Evolutionary conservation across 2,888 invertebrate genomes (phyloP).

Genomic region (Cerastis rubricosa): DNA sequence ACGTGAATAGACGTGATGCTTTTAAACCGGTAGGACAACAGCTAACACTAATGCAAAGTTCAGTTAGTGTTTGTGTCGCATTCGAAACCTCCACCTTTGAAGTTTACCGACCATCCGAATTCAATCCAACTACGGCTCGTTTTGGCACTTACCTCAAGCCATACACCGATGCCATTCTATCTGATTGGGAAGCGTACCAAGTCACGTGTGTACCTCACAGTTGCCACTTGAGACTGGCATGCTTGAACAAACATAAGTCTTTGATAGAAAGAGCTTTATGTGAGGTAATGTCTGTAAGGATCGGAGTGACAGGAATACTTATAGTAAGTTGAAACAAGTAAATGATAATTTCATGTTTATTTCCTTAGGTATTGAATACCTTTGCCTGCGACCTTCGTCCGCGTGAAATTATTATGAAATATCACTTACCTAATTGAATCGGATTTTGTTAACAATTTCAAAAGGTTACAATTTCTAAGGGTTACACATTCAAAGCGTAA

Average conservation of each 20-base stretch:
- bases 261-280: constrained; percentile 7
- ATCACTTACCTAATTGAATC: too few relatives aligned
- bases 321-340: not conserved
- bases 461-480: too few relatives aligned
- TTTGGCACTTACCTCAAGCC: constrained; percentile 28
- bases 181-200: constrained; percentile 25
- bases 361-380: too few relatives aligned
- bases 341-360: not conserved
- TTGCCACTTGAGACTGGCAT: constrained; percentile 9
- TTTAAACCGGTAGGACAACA: too few relatives aligned
- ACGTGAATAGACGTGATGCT: too few relatives aligned
- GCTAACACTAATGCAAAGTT: not conserved
- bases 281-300: not conserved
- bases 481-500: too few relatives aligned
- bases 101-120: constrained; percentile 3
- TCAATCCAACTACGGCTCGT: constrained; percentile 20
- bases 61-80: not conserved
- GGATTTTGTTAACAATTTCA: too few relatives aligned
- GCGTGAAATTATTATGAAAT: too few relatives aligned
- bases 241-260: constrained; percentile 20
- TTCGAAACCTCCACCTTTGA: not conserved
- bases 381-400: too few relatives aligned
- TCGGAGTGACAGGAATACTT: not conserved
- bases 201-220: constrained; percentile 27
- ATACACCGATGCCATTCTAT: not conserved